Conservation (phyloP, 2,888 invertebrate genomes). For the Heliconius ismenius region DNA sequence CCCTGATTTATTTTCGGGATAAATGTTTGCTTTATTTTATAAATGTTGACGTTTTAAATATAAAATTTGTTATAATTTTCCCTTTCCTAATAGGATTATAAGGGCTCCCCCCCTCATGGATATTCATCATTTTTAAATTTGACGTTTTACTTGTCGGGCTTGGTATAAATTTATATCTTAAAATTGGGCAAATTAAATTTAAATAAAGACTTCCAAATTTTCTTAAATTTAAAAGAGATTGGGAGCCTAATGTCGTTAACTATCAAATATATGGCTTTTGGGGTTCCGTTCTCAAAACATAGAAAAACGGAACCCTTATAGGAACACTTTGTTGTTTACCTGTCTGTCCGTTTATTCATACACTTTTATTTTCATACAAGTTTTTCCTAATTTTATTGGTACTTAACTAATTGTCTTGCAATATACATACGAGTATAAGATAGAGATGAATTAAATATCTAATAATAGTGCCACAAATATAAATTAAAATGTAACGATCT, state of each 20-base stretch:
- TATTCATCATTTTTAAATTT: constrained; percentile 6
- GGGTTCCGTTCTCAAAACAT: too few relatives aligned
- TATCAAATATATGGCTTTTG: too few relatives aligned
- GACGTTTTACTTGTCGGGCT: neutral
- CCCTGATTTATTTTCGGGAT: constrained; percentile 38
- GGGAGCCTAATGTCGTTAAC: too few relatives aligned
- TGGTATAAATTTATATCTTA: neutral
- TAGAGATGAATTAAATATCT: neutral
- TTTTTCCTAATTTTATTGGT: neutral
- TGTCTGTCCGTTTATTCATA: too few relatives aligned
- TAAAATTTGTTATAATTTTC: constrained; percentile 15
- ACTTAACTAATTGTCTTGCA: too few relatives aligned
- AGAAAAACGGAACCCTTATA: too few relatives aligned
- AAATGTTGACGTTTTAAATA: constrained; percentile 27
- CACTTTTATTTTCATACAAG: neutral
- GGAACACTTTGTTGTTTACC: too few relatives aligned
- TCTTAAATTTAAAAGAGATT: too few relatives aligned
- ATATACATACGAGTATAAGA: neutral
- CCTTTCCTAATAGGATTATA: constrained; percentile 20
- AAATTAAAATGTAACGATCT: neutral
- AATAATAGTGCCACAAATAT: neutral
- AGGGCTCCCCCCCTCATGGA: neutral
- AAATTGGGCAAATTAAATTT: neutral
- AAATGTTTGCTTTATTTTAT: constrained; percentile 31
- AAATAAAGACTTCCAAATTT: neutral